Conservation (phyloP, 2,797 vertebrate genomes). For the Sylvia borin region DNA sequence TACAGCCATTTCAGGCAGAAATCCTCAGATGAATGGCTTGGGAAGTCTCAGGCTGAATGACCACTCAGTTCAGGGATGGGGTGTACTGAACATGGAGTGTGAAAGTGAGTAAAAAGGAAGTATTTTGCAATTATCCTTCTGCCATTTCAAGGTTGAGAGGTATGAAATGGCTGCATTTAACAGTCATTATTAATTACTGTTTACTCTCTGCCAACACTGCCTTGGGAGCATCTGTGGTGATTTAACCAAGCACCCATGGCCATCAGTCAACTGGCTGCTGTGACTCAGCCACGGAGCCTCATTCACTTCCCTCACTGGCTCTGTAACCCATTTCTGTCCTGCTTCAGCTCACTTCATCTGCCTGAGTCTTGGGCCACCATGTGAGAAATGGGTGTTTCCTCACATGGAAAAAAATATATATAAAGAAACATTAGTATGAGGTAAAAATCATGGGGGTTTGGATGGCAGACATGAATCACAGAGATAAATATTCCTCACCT, state of each 20-base stretch:
- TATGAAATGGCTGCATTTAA: constrained; percentile 19
- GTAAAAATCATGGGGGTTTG: not conserved
- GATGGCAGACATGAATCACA: not conserved
- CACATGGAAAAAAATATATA: not conserved
- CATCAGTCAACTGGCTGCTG: not conserved
- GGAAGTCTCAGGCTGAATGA: not conserved
- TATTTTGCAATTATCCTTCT: not conserved
- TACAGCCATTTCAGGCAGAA: not conserved
- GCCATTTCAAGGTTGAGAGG: not conserved
- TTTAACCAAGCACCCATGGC: not conserved
- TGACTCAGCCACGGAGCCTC: not conserved
- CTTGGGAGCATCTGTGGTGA: not conserved
- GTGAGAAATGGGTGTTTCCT: not conserved
- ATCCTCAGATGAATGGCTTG: not conserved
- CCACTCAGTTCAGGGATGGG: not conserved
- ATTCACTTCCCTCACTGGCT: not conserved
- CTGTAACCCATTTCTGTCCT: not conserved
- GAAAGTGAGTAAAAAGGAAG: not conserved
- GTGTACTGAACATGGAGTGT: not conserved
- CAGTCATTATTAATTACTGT: constrained; percentile 14
- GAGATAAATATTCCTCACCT: not conserved
- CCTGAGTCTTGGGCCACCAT: not conserved
- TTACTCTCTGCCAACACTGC: not conserved
- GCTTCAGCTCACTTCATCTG: not conserved
- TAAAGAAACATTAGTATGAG: not conserved